A percentile compares a stretch with the other conserved stretches of the same genome.
phyloP scores from a whole-genome alignment of 2,888 invertebrate species.

The Parelbella ahira region DNA sequence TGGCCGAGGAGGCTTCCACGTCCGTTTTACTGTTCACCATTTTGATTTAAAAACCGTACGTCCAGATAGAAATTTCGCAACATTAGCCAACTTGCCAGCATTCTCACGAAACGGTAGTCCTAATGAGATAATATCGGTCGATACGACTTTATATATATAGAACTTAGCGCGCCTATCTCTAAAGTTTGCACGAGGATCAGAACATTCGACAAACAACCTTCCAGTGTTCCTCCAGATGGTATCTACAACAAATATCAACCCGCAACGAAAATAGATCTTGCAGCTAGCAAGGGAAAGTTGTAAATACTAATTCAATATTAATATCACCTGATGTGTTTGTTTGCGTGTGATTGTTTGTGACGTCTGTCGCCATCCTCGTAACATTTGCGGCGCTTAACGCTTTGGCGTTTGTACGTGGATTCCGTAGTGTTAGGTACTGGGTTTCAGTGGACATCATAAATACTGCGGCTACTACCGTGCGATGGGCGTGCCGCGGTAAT shows the following conservation, averaged over 20 bases:
- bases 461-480: neutral
- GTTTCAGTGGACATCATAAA: no score
- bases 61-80: constrained; percentile 26
- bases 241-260: constrained; percentile 37
- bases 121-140: constrained; percentile 28
- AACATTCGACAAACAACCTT: constrained; percentile 40
- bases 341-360: neutral
- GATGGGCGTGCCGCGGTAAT: neutral
- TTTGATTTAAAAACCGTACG: constrained; percentile 25
- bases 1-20: constrained; percentile 48
- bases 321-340: constrained; percentile 14
- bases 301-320: constrained; percentile 24
- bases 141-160: constrained; percentile 37
- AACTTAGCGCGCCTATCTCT: constrained; percentile 36
- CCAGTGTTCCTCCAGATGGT: constrained; percentile 44
- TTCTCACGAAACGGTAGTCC: constrained; percentile 27
- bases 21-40: constrained; percentile 50
- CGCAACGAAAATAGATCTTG: constrained; percentile 32
- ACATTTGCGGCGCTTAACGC: no score
- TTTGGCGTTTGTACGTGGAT: no score
- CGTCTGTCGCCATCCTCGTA: neutral
- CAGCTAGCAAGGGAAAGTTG: constrained; percentile 16
- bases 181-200: constrained; percentile 47
- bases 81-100: constrained; percentile 25
- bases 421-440: no score